Conservation (phyloP, 92 coral and sea anemone species). For the Epizoanthus stellaris region DNA sequence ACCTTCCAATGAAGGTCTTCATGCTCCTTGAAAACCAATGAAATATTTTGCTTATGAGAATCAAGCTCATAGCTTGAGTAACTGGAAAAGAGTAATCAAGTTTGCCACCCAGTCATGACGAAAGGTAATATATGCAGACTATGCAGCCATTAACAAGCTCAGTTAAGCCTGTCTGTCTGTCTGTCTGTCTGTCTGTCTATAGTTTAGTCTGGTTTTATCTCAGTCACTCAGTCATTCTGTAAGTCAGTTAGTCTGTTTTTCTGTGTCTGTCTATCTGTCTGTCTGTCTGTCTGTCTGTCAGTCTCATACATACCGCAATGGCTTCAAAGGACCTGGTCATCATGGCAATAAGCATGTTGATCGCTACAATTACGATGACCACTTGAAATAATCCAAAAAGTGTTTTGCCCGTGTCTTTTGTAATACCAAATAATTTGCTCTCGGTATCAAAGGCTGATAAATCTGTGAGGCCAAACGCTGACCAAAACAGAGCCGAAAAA, state of each 20-base stretch:
- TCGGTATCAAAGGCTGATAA: conserved; percentile 70
- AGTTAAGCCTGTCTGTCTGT: neutral
- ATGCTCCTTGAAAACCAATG: conserved; percentile 22
- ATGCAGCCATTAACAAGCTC: neutral
- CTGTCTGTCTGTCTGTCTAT: no score
- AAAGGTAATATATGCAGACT: neutral
- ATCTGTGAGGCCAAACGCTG: conserved; percentile 79
- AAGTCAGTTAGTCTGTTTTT: no score
- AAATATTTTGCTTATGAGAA: neutral
- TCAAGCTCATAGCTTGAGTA: no score
- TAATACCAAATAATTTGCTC: conserved; percentile 63
- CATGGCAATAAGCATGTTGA: conserved; percentile 93
- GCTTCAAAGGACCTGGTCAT: conserved; percentile 86
- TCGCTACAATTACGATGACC: conserved; percentile 74
- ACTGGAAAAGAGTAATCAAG: no score
- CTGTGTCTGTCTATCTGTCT: no score
- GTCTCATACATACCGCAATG: conserved; percentile 69
- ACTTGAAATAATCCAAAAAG: conserved; percentile 77
- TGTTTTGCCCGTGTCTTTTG: conserved; percentile 77
- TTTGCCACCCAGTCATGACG: no score
- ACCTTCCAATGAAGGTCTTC: conserved; percentile 62
- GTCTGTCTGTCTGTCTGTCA: no score
- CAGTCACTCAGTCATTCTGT: no score
- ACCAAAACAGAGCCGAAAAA: conserved; percentile 77
- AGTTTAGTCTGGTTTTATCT: no score